A percentile compares a stretch with the other conserved stretches of the same genome.
Evolutionary conservation across 2,797 vertebrate genomes (phyloP).

Genomic region (Scolopax rusticola): DNA sequence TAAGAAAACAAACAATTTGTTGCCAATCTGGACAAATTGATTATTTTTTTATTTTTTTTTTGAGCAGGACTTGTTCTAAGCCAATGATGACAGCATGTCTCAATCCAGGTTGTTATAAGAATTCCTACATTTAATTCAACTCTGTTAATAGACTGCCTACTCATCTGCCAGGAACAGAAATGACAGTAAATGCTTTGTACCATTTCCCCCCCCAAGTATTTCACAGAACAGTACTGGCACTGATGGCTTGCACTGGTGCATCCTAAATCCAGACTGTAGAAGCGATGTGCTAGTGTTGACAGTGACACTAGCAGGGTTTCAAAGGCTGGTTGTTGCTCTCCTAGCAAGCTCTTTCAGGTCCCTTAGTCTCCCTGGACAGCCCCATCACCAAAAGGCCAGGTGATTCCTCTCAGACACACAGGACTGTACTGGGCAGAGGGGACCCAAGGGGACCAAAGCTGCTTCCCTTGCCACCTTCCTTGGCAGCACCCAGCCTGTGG

Average conservation of each 20-base stretch:
- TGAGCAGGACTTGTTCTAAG: not conserved
- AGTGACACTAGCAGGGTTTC: not conserved
- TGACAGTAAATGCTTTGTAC: not conserved
- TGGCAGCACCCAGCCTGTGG: not conserved
- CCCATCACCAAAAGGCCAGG: accelerated
- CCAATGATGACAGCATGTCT: not conserved
- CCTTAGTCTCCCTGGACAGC: not conserved
- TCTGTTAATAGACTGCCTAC: not conserved
- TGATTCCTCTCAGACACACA: not conserved
- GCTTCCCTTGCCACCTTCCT: not conserved
- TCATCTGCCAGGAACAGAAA: not conserved
- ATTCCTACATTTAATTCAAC: not conserved
- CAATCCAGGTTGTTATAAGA: not conserved
- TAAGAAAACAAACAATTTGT: constrained; percentile 16
- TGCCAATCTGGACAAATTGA: not conserved
- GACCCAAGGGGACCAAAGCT: not conserved
- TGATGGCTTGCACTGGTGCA: not conserved
- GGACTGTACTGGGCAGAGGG: accelerated
- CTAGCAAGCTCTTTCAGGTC: not conserved
- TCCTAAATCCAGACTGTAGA: not conserved
- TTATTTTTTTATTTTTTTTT: not conserved
- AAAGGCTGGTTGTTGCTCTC: not conserved
- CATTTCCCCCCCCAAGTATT: accelerated
- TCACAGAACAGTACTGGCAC: not conserved
- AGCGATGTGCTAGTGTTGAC: not conserved